phyloP scores from a whole-genome alignment of 2,797 vertebrate genomes.

The Chloroceryle amazona region DNA sequence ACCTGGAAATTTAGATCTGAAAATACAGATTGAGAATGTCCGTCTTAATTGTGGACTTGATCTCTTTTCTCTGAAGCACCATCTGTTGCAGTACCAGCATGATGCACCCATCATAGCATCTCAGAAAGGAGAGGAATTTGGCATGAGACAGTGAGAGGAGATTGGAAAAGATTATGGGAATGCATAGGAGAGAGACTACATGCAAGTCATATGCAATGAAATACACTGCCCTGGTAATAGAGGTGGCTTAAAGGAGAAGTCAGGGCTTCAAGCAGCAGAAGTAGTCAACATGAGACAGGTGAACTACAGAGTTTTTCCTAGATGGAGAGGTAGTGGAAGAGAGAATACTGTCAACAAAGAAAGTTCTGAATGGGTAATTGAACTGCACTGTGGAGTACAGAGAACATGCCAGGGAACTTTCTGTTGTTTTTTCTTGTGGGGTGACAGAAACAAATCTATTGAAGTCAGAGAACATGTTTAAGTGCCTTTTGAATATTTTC shows the following conservation, averaged over 20 bases:
- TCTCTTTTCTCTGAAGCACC: neutral
- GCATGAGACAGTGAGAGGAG: neutral
- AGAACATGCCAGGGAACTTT: neutral
- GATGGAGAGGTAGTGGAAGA: neutral
- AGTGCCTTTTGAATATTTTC: conserved; percentile 66
- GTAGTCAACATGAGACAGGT: neutral
- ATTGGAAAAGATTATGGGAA: neutral
- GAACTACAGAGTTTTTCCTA: neutral
- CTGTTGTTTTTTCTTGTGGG: conserved; percentile 6
- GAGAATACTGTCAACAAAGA: neutral
- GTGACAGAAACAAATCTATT: conserved; percentile 60
- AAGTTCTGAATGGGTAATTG: neutral
- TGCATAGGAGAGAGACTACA: neutral
- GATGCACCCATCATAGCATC: neutral
- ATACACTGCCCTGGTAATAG: neutral
- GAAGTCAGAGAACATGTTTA: conserved; percentile 38
- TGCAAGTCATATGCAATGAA: neutral
- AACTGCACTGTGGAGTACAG: neutral
- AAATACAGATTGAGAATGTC: neutral
- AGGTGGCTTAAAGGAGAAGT: neutral
- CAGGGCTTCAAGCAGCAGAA: neutral
- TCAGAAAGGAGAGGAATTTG: neutral
- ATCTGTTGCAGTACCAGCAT: neutral
- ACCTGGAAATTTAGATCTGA: neutral
- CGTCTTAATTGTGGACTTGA: neutral